These are phyloP conservation scores for Coendou prehensilis DNA, from an alignment of 2,797 vertebrate species.

Conservation along the genomic window DNA sequence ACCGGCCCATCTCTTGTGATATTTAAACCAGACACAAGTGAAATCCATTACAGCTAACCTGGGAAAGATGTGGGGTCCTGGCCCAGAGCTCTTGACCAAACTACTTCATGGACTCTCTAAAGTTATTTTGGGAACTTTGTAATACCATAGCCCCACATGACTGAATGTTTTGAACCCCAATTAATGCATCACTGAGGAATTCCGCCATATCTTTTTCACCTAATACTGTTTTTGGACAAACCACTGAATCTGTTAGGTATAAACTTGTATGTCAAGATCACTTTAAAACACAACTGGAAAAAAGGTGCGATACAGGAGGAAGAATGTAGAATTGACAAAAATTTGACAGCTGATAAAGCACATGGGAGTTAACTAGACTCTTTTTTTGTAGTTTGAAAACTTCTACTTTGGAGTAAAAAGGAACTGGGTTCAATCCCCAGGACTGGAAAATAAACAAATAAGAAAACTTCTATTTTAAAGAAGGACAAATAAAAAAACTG, in stretches of 20 bases:
- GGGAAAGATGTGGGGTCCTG: neutral
- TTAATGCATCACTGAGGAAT: neutral
- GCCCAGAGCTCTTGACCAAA: neutral
- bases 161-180: neutral
- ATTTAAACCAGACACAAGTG: neutral
- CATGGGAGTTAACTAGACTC: neutral
- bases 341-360: neutral
- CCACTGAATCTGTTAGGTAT: neutral
- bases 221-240: neutral
- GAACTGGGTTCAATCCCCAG: neutral
- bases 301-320: neutral
- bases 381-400: neutral
- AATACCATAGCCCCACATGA: neutral
- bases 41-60: conserved; percentile 11
- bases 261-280: neutral
- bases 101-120: neutral
- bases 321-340: neutral
- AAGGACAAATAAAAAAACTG: neutral
- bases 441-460: neutral
- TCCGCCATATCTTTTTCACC: neutral
- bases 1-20: neutral
- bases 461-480: neutral
- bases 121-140: neutral
- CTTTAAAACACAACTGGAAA: neutral
- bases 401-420: neutral